Evolutionary conservation across 2,888 invertebrate species (phyloP), one percentile per base, ranked within the genome.

Genomic region (Eurytoma adleriae): DNA sequence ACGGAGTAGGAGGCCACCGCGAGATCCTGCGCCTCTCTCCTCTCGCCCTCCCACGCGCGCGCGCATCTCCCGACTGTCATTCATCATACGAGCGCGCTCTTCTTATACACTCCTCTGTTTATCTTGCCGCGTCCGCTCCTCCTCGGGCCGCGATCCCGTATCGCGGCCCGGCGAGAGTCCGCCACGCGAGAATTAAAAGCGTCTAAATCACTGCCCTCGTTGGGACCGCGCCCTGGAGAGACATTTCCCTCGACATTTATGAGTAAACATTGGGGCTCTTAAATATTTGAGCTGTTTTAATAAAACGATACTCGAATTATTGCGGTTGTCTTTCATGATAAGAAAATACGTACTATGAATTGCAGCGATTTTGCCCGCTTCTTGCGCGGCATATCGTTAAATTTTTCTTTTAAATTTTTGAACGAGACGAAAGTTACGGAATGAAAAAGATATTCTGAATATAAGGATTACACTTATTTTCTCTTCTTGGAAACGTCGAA

Each of bases 21-120:
- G 54, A 14, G 54, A n/a, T 54, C 14, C 61, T 24, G 27, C 3
- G 18, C n/a, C 16, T 54, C 54, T 54, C 57, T 57, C 73, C 54
- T 59, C 67, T 68, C 40, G 50, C 5, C 18, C 27, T 7, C 5
- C 18, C 24, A 14, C 7, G 14, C 20, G 0, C n/a, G 62, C 13
- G 4, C 48, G 62, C 24, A 27, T 40, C 61, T 72, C 76, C 66
- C 68, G 69, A 81, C 72, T 69, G 72, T 76, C 79, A 73, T 81
- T 79, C 79, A 61, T 81, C 81, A 78, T 81, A 66, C 27, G 20
- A 40, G 62, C 48, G 20, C 54, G 40, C 66, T 64, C 40, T 64
- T 24, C n/a, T 66, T n/a, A 71, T 24, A 13, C 50, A 3, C 59
- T 30, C 14, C 40, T 50, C 30, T 54, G 52, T 72, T 57, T 66